Evolutionary conservation across 2,888 invertebrate species (phyloP), one percentile per base, ranked within the genome.

Genomic region (Drosophila paramelanica): DNA sequence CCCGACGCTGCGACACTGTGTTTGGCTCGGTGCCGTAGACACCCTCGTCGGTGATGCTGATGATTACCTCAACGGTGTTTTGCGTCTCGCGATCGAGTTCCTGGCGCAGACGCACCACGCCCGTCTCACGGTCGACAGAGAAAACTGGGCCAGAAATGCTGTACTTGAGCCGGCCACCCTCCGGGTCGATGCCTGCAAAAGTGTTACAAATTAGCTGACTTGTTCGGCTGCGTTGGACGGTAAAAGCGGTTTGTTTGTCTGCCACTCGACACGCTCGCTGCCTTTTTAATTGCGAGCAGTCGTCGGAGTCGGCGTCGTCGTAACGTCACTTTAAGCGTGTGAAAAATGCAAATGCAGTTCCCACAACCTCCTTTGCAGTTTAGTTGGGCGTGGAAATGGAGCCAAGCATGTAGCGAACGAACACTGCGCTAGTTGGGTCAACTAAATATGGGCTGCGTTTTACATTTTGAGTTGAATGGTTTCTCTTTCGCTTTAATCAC

Each of bases 91-190:
- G 93, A 90, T 97, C 96, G 58, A 97, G 91, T 33, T 94, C 93
- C 90, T 94, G 95, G 2, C 95, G 94, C 27, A 97, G 93, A 0
- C 95, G 95, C 3, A 97, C 95, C 42, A 96, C 95, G 0, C 97
- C 97, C 0, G 95, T 95, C 56, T 94, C 93, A 6, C 95, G 93
- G 87, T 96, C 95, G n/a, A 97, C 96, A 11, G 95, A 95, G 89
- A 97, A 96, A 88, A 95, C 95, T 90, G 96, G 96, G 0, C 97
- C 97, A 43, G 96, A 96, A 92, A 97, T 96, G 47, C 96, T 96
- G 90, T 96, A 97, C 69, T 95, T 94, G 4, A 97, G 93, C 27
- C 93, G 94, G 1, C 95, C 94, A 52, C 95, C 95, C 89, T 97
- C 96, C 1, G 96, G 96, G 89, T 97, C 97, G 42, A 94, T 92